Conservation (phyloP, 2,113 vertebrate species). For the Atherinomorus stipes region DNA sequence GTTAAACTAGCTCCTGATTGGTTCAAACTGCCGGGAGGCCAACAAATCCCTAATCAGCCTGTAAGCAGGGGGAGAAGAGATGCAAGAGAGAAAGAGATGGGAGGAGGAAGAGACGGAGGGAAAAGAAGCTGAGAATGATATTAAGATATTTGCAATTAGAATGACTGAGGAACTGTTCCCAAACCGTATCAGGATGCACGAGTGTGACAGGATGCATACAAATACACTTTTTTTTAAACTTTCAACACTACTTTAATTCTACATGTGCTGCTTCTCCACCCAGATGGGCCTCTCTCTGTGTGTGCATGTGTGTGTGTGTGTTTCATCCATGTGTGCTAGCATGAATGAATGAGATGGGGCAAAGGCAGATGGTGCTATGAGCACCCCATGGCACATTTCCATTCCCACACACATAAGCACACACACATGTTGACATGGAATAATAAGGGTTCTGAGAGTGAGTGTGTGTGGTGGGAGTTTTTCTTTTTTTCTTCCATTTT, state of each 20-base stretch:
- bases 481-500: too few relatives aligned
- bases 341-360: slow-evolving; percentile 6
- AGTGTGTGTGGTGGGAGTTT: too few relatives aligned
- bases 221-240: neutral
- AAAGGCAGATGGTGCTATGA: slow-evolving; percentile 45
- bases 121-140: slow-evolving; percentile 43
- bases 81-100: neutral
- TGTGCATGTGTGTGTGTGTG: neutral
- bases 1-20: slow-evolving; percentile 75
- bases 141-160: slow-evolving; percentile 57
- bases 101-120: neutral
- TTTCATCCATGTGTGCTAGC: neutral
- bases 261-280: neutral
- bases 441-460: neutral
- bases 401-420: slow-evolving; percentile 21
- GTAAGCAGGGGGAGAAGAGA: slow-evolving; percentile 60
- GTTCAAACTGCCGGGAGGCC: slow-evolving; percentile 72
- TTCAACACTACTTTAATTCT: slow-evolving; percentile 11
- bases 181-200: slow-evolving; percentile 16
- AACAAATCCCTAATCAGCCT: slow-evolving; percentile 73
- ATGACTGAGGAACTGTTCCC: slow-evolving; percentile 21
- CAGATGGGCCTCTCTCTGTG: slow-evolving; percentile 31
- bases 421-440: slow-evolving; percentile 14
- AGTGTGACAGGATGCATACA: neutral
- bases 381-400: slow-evolving; percentile 20